Evolutionary conservation across 2,888 invertebrate species (phyloP), one percentile per base, ranked within the genome.

Genomic region (Hoplodrina blanda): DNA sequence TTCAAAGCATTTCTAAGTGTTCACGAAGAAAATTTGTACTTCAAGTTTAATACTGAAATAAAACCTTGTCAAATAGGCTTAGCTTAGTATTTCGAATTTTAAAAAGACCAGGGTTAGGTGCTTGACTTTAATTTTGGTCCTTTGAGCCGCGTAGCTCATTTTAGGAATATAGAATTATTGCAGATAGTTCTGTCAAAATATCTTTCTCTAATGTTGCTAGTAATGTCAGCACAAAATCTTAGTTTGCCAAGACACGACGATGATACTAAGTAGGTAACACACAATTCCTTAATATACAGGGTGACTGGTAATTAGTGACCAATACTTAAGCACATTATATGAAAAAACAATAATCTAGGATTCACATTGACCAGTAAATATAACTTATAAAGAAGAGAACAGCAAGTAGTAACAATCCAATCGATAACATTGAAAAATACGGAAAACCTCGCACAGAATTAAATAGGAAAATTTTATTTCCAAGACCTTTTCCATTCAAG

Each of bases 1-100:
- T 62, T 80, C 65, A 68, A 81, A 81, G 82, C 54, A 82, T 69
- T 73, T 66, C 19, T 62, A 63, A 81, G 80, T 73, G 73, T 60
- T 67, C 73, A 67, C 55, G 46, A 73, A 67, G 57, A 68, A 78
- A 73, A 76, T 63, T 61, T 69, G 57, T 56, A 56, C 71, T 67
- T 63, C 57, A 68, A 73, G 69, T 78, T 72, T 65, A 73, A 70
- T 74, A 52, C 66, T 64, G 33, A 65, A 64, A 69, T 72, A 74
- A 64, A 61, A 57, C 57, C 68, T 69, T 53, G 56, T 69, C 37
- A 65, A 73, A 78, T 72, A 65, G 62, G 61, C 52, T 49, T 13
- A 49, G 49, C 49, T 78, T 65, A 67, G 41, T 46, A 50, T 56
- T 49, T 46, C 33, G 33, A 49, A 61, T 73, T 73, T 44, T 49